Conservation (phyloP, 1,140 invertebrate genomes). For the Galleria mellonella region DNA sequence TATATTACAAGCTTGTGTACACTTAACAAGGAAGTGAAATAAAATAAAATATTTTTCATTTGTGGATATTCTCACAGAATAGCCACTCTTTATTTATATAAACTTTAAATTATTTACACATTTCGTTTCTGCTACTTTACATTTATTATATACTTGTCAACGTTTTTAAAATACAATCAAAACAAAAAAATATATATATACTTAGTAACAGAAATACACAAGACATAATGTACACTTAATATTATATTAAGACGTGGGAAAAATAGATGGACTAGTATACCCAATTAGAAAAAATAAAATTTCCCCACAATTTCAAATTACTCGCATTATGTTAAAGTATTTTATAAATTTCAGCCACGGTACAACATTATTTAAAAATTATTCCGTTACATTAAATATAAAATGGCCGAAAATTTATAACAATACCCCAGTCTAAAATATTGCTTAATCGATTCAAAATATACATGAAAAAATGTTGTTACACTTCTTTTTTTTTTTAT, state of each 20-base stretch:
- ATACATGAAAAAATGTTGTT: constrained; percentile 48
- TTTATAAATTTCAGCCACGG: constrained; percentile 52
- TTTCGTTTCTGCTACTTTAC: constrained; percentile 70
- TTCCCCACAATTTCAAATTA: constrained; percentile 39
- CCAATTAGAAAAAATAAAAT: constrained; percentile 66
- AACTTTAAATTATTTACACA: constrained; percentile 74
- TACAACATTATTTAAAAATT: constrained; percentile 40
- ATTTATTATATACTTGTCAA: constrained; percentile 64
- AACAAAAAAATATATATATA: constrained; percentile 53
- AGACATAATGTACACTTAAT: constrained; percentile 45
- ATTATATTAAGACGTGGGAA: constrained; percentile 41
- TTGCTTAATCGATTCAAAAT: constrained; percentile 67
- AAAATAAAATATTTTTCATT: constrained; percentile 29
- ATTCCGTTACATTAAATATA: constrained; percentile 27
- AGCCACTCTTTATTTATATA: constrained; percentile 70
- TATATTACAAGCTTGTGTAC: too few species aligned
- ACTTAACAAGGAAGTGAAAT: constrained; percentile 10
- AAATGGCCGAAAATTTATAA: constrained; percentile 50
- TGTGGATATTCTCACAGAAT: constrained; percentile 57
- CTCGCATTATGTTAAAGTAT: constrained; percentile 44
- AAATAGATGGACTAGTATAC: constrained; percentile 60
- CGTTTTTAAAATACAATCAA: constrained; percentile 71
- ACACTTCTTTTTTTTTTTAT: constrained; percentile 20
- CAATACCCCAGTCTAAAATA: constrained; percentile 65
- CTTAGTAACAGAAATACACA: constrained; percentile 61